Conservation (phyloP, 2,888 invertebrate species). For the Amiota mariae region DNA sequence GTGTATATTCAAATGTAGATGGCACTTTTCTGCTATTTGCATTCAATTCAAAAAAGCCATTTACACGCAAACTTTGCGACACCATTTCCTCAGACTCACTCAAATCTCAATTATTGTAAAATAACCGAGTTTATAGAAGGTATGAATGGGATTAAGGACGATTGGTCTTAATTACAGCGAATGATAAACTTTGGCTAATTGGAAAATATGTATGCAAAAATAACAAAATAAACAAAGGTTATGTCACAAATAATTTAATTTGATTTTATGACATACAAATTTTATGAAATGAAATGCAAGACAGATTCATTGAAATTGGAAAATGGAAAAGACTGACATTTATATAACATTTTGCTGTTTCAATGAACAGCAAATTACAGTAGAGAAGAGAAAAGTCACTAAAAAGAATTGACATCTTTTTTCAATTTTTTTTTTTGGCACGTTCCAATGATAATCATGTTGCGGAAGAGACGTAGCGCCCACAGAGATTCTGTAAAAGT, state of each 20-base stretch:
- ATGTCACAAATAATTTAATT: background rate
- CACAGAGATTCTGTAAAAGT: slow-evolving; percentile 34
- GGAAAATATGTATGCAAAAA: background rate
- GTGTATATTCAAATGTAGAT: slow-evolving; percentile 31
- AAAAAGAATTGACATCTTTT: slow-evolving; percentile 17
- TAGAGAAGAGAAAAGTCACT: slow-evolving; percentile 16
- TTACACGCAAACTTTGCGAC: slow-evolving; percentile 9
- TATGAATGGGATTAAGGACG: no score
- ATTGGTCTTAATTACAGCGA: slow-evolving; percentile 9
- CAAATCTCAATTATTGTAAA: slow-evolving; percentile 12
- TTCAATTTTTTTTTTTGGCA: slow-evolving; percentile 10
- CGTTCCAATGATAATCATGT: slow-evolving; percentile 17
- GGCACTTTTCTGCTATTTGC: slow-evolving; percentile 54
- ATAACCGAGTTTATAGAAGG: slow-evolving; percentile 12
- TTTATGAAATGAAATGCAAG: no score
- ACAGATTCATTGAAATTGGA: no score
- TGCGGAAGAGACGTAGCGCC: background rate
- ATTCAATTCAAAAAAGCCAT: slow-evolving; percentile 37
- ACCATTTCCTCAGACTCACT: background rate
- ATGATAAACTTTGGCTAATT: slow-evolving; percentile 9
- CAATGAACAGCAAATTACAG: slow-evolving; percentile 23
- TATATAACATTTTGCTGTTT: background rate
- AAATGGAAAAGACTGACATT: no score
- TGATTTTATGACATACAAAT: no score
- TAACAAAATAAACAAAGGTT: slow-evolving; percentile 6